Base-by-base conservation (phyloP, 2,797 vertebrate species). In the Xenentodon cancila region DNA sequence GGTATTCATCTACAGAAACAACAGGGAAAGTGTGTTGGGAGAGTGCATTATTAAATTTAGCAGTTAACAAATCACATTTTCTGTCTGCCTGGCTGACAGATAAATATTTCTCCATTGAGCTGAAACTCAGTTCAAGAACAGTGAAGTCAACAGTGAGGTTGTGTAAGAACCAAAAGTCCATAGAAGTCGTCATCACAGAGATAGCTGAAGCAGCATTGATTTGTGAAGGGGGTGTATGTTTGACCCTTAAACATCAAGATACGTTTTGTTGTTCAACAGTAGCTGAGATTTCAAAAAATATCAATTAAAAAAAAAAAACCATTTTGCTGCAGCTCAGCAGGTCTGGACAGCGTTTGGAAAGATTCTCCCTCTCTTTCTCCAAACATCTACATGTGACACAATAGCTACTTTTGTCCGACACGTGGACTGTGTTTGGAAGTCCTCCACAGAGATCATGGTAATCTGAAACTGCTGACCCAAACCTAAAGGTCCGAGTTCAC, bases 131-230 rank as follows among this genome's bases (percentile, higher is more conserved):
- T 43, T 43, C 60, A 57, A 40, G 12, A 64, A 50, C 18, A 32
- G 17, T 22, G 4, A 1, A 53, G 50, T 74, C 12, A 50, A 68
- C 53, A 68, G 60, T 27, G 63, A 68, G 46, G 19, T 81, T 88
- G 81, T 73, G 75, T 47, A 88, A 87, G 53, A 69, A 58, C 55
- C 44, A 52, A 70, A 80, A 64, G 55, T 54, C 78, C 77, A 86
- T 60, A 79, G 44, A 48, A 18, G 75, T 45, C 45, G 70, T 75
- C 79, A 64, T 59, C 44, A 48, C 27, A 42, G 11, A 54, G 60
- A 71, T 19, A 47, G 47, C 44, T 51, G 63, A 50, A 64, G 57
- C 51, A 61, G 65, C 55, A 53, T 46, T 46, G 40, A 44, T 48
- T 48, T 27, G 59, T 48, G 9, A 22, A 42, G 55, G 64, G 53